Percentiles rank a stretch among this genome's conserved stretches.
phyloP scores from a whole-genome alignment of 1,140 invertebrate species.

The Ephestia elutella region DNA sequence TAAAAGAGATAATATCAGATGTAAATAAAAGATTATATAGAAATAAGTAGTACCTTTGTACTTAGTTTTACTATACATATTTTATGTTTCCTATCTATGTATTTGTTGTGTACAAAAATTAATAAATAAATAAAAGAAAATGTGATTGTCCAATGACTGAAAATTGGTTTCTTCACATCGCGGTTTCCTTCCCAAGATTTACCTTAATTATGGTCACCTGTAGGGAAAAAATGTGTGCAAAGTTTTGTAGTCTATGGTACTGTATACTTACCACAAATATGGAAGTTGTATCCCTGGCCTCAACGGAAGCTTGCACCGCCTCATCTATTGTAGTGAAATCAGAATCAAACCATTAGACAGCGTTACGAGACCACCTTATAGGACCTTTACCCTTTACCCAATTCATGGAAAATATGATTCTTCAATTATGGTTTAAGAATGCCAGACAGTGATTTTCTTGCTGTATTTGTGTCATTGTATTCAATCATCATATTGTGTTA shows the following conservation, averaged over 20 bases:
- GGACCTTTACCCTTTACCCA: constrained; percentile 15
- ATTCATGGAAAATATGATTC: not conserved
- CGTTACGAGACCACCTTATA: constrained; percentile 15
- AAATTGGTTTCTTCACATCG: not conserved
- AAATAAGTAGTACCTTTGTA: no score
- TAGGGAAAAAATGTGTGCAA: constrained; percentile 15
- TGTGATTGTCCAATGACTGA: not conserved
- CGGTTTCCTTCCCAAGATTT: not conserved
- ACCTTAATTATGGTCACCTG: constrained; percentile 24
- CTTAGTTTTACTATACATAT: no score
- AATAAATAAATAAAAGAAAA: no score
- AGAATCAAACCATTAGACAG: constrained; percentile 58
- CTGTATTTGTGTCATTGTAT: no score
- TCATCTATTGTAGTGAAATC: constrained; percentile 59
- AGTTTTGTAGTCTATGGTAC: not conserved
- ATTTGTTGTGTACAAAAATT: no score
- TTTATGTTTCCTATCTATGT: no score
- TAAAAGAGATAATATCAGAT: no score
- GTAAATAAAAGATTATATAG: no score
- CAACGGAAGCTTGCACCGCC: constrained; percentile 30
- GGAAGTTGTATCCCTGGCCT: constrained; percentile 34
- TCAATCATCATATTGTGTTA: no score
- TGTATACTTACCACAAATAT: constrained; percentile 41
- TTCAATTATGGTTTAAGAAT: not conserved
- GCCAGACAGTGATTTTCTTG: no score